Conservation (phyloP, 2,888 invertebrate genomes). For the Lottia gigantea region DNA sequence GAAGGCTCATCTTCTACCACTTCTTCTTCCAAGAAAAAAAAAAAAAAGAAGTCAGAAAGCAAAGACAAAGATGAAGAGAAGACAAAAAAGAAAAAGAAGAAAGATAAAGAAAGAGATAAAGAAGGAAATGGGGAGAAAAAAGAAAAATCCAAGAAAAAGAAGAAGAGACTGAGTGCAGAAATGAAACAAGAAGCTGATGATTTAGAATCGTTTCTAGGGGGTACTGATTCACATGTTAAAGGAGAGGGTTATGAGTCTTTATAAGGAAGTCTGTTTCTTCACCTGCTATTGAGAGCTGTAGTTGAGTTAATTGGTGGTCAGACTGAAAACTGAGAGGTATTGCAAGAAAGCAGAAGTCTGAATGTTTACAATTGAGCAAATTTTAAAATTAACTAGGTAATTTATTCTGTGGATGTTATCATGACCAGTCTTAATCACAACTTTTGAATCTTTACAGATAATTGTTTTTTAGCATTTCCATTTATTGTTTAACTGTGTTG, state of each 20-base stretch:
- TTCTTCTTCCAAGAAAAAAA: conserved; percentile 29
- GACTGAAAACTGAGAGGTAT: background rate
- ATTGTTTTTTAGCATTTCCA: too few species aligned
- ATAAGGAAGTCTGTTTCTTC: conserved; percentile 26
- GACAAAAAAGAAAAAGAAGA: conserved; percentile 29
- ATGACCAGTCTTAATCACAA: too few species aligned
- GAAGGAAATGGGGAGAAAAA: conserved; percentile 35
- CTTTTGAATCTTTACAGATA: too few species aligned
- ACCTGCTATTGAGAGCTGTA: too few species aligned
- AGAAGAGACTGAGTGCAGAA: conserved; percentile 29
- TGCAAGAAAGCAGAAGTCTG: too few species aligned
- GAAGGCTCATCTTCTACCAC: conserved; percentile 19
- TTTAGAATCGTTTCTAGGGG: conserved; percentile 57
- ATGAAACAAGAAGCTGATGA: conserved; percentile 46
- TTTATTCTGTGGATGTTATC: too few species aligned
- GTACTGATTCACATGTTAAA: conserved; percentile 28
- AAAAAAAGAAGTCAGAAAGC: conserved; percentile 32
- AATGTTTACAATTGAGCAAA: too few species aligned
- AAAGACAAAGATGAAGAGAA: conserved; percentile 32
- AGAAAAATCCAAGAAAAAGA: conserved; percentile 39
- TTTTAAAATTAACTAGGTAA: too few species aligned
- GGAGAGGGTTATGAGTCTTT: conserved; percentile 49
- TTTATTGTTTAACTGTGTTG: too few species aligned
- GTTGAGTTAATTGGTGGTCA: too few species aligned
- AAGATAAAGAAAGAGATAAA: conserved; percentile 30